Conservation (phyloP, 1,140 invertebrate species). For the Druon quercuslanigerum region DNA sequence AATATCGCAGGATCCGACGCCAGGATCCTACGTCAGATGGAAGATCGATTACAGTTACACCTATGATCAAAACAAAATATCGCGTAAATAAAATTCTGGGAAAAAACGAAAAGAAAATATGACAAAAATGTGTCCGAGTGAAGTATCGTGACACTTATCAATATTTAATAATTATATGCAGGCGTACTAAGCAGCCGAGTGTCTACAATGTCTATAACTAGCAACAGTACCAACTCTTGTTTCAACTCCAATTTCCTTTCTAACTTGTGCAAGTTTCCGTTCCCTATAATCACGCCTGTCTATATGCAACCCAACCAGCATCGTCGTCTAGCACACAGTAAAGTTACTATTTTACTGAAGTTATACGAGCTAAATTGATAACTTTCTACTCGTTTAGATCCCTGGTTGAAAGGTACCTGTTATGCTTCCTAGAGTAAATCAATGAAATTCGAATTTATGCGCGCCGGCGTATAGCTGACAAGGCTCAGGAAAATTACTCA, state of each 20-base stretch:
- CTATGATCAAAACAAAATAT: too few relatives aligned
- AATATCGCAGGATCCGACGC: too few relatives aligned
- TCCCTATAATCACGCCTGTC: constrained; percentile 6
- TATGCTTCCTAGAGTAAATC: background rate
- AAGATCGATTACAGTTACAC: too few relatives aligned
- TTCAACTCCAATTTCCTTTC: constrained; percentile 2
- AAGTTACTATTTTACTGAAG: constrained; percentile 9
- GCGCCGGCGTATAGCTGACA: too few relatives aligned
- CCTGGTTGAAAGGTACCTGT: background rate
- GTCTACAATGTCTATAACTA: background rate
- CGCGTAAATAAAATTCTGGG: too few relatives aligned
- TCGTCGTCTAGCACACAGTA: background rate
- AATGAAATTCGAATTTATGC: too few relatives aligned
- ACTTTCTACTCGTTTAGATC: constrained; percentile 6
- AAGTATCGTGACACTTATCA: background rate
- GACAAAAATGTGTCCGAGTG: too few relatives aligned
- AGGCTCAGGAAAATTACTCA: too few relatives aligned
- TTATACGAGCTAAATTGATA: background rate
- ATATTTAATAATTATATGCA: background rate
- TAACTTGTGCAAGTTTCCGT: constrained; percentile 23
- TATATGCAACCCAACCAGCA: constrained; percentile 9
- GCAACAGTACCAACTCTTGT: background rate
- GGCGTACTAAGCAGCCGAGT: background rate
- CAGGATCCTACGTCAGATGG: too few relatives aligned
- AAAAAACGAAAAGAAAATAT: too few relatives aligned